Base-by-base conservation (phyloP, 2,797 vertebrate species). In the Synanceia verrucosa region DNA sequence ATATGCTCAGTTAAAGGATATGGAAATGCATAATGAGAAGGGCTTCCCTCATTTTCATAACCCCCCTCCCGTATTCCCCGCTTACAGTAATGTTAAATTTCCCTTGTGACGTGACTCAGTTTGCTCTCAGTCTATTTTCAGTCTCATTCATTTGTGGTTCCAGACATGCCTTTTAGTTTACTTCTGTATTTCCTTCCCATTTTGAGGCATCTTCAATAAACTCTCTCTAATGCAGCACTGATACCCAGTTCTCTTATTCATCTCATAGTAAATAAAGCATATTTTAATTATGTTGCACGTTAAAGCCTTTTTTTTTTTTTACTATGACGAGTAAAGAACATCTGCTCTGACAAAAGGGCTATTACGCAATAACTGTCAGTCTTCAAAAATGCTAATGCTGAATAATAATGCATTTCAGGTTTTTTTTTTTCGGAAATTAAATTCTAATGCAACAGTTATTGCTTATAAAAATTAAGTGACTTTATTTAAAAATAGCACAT, bases 1-100 rank as follows among this genome's bases (percentile, higher is more conserved):
- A 2, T 46, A 47, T 39, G 59, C 56, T 77, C 24, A 68, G 18
- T 5, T 7, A 19, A 74, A 53, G 11, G 9, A n/a, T n/a, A n/a
- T n/a, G 56, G 65, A 84, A 83, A 29, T 19, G 3, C 36, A 28
- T 13, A 6, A 41, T 19, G 21, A 79, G 14, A 83, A 88, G 87
- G 88, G 85, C 78, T 86, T 91, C 87, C 87, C 86, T 90, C 78
- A 52, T 60, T 85, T 76, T 71, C 65, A 69, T 29, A 75, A 48
- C 55, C 44, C 41, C 34, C 34, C 29, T 14, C 37, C 48, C 13
- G 9, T 3, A 28, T 72, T 68, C 39, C 53, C 59, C 43, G 23
- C 11, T 57, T 48, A 70, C 63, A 69, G 63, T 69, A 50, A 63
- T 19, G 9, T 28, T 60, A 37, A 81, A 79, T 63, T 86, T 73